Evolutionary conservation across 1,140 invertebrate species (phyloP).

Genomic region (Zaprionus africanus): DNA sequence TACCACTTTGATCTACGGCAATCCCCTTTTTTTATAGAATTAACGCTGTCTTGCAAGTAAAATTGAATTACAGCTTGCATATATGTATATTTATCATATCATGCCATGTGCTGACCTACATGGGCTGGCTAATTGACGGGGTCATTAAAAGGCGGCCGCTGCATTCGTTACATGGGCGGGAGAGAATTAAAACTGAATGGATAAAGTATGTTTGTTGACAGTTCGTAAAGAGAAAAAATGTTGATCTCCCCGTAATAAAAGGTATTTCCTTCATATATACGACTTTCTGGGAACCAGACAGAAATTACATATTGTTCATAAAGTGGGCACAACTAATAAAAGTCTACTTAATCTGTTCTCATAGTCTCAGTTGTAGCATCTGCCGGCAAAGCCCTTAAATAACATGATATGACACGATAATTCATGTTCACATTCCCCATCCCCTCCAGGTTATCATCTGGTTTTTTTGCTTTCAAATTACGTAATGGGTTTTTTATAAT

Average conservation of each 20-base stretch:
- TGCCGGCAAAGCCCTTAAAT: background rate
- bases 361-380: background rate
- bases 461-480: constrained; percentile 10
- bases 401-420: constrained; percentile 2
- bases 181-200: background rate
- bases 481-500: constrained; percentile 32
- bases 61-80: constrained; percentile 1
- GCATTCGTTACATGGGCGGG: background rate
- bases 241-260: background rate
- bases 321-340: background rate
- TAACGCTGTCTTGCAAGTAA: background rate
- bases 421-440: background rate
- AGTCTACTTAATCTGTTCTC: background rate
- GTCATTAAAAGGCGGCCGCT: background rate
- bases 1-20: background rate
- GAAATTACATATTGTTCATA: constrained; percentile 6
- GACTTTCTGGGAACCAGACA: background rate
- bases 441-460: background rate
- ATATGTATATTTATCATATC: background rate
- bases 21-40: background rate
- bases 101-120: background rate
- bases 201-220: background rate
- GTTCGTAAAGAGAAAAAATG: background rate
- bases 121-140: background rate
- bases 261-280: background rate